Conservation (phyloP, 2,797 vertebrate genomes). For the Threskiornis aethiopicus region DNA sequence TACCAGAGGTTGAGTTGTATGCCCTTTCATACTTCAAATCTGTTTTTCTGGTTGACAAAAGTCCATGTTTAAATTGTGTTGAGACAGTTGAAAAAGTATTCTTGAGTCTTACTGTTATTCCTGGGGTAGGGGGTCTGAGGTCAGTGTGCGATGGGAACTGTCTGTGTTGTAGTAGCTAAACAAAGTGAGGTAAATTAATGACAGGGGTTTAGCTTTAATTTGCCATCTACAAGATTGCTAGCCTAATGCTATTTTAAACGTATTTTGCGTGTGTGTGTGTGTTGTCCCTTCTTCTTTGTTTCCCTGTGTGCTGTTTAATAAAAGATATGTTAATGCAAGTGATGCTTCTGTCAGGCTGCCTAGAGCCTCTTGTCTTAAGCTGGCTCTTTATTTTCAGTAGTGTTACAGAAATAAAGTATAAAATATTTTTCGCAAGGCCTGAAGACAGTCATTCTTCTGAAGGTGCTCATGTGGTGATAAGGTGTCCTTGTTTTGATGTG, state of each 20-base stretch:
- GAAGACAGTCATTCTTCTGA: neutral
- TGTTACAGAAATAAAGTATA: slow-evolving; percentile 16
- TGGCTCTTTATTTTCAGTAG: slow-evolving; percentile 47
- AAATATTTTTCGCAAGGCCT: neutral
- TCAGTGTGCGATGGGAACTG: neutral
- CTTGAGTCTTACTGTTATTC: neutral
- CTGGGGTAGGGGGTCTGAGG: neutral
- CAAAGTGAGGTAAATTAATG: neutral
- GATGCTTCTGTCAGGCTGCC: slow-evolving; percentile 44
- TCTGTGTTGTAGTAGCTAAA: neutral
- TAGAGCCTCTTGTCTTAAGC: slow-evolving; percentile 8
- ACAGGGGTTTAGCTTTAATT: neutral
- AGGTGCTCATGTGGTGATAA: neutral
- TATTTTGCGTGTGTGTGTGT: neutral
- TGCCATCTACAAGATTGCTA: neutral
- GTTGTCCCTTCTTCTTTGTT: slow-evolving; percentile 4
- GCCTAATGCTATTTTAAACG: neutral
- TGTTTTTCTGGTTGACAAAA: neutral
- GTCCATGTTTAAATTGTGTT: slow-evolving; percentile 3
- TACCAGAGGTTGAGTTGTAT: neutral
- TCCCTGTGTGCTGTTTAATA: slow-evolving; percentile 44
- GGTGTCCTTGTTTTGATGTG: neutral
- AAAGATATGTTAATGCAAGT: slow-evolving; percentile 14
- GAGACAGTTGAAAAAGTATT: neutral
- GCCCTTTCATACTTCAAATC: neutral